A percentile compares a stretch with the other conserved stretches of the same genome.
Evolutionary conservation across 1,140 invertebrate genomes (phyloP).

Genomic region (Lordiphosa clarofinis): DNA sequence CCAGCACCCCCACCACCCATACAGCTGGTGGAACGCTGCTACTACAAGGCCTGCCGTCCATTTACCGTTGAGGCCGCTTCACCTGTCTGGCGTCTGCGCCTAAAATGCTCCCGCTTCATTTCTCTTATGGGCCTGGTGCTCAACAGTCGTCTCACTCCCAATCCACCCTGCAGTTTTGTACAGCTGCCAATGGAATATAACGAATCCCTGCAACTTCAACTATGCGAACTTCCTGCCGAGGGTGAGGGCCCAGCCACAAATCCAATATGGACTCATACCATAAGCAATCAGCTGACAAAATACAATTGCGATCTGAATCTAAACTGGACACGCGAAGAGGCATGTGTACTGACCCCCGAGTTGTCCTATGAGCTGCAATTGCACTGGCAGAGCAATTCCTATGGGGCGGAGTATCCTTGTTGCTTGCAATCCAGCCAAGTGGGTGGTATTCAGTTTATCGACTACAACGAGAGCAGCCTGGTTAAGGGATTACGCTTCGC

Average conservation of each 20-base stretch:
- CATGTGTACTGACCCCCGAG: slow-evolving; percentile 67
- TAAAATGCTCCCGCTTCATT: slow-evolving; percentile 68
- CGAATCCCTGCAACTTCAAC: slow-evolving; percentile 60
- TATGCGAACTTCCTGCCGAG: slow-evolving; percentile 37
- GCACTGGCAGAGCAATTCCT: slow-evolving; percentile 55
- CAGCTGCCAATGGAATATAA: slow-evolving; percentile 49
- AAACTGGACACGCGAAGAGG: slow-evolving; percentile 48
- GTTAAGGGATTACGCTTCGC: slow-evolving; percentile 69
- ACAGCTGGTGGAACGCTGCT: slow-evolving; percentile 60
- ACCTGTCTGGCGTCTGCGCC: slow-evolving; percentile 41
- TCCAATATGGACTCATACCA: slow-evolving; percentile 54
- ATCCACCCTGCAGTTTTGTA: slow-evolving; percentile 26
- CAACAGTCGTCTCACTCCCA: slow-evolving; percentile 66
- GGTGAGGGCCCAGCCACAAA: slow-evolving; percentile 9
- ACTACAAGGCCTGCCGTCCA: slow-evolving; percentile 73
- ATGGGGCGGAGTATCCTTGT: slow-evolving; percentile 73
- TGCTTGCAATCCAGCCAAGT: slow-evolving; percentile 60
- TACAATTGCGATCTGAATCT: slow-evolving; percentile 76
- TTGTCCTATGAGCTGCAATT: slow-evolving; percentile 59
- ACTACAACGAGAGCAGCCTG: slow-evolving; percentile 61
- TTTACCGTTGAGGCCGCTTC: slow-evolving; percentile 61
- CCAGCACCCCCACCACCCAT: slow-evolving; percentile 20
- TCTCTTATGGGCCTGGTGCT: slow-evolving; percentile 61
- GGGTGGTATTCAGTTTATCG: slow-evolving; percentile 64
- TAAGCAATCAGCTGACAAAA: slow-evolving; percentile 61